phyloP scores from a whole-genome alignment of 1,140 invertebrate genomes.

The Macrobrachium nipponense region DNA sequence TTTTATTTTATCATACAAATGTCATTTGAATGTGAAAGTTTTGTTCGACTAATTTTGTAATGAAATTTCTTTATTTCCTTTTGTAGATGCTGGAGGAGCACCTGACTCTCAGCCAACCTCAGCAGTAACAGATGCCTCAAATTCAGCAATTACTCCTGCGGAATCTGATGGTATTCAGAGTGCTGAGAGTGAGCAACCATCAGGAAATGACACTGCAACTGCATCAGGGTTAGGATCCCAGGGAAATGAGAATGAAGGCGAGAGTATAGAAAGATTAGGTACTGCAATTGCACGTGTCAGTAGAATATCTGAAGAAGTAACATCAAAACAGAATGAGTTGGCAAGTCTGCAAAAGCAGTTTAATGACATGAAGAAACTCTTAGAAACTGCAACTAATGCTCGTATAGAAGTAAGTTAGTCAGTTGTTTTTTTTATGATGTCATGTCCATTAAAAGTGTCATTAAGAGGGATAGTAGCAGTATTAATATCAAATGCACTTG shows the following conservation, averaged over 20 bases:
- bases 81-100: slow-evolving; percentile 10
- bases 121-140: neutral
- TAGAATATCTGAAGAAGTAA: slow-evolving; percentile 35
- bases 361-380: slow-evolving; percentile 58
- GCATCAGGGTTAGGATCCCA: neutral
- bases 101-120: slow-evolving; percentile 2
- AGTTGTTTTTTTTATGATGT: too few species aligned
- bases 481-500: too few species aligned
- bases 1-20: too few species aligned
- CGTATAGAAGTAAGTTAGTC: slow-evolving; percentile 12
- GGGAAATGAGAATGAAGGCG: neutral
- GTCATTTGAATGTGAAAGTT: too few species aligned
- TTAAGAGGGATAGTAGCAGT: too few species aligned
- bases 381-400: slow-evolving; percentile 48
- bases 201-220: neutral
- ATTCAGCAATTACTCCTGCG: neutral
- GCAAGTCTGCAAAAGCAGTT: slow-evolving; percentile 55
- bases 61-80: neutral
- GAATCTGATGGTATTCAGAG: neutral
- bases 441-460: neutral
- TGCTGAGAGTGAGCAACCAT: neutral
- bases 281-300: slow-evolving; percentile 25
- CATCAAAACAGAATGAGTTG: slow-evolving; percentile 40
- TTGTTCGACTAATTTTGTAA: neutral
- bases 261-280: neutral